A percentile compares a stretch with the other conserved stretches of the same genome.
phyloP scores from a whole-genome alignment of 2,888 invertebrate genomes.

The Tetanocera ferruginea region DNA sequence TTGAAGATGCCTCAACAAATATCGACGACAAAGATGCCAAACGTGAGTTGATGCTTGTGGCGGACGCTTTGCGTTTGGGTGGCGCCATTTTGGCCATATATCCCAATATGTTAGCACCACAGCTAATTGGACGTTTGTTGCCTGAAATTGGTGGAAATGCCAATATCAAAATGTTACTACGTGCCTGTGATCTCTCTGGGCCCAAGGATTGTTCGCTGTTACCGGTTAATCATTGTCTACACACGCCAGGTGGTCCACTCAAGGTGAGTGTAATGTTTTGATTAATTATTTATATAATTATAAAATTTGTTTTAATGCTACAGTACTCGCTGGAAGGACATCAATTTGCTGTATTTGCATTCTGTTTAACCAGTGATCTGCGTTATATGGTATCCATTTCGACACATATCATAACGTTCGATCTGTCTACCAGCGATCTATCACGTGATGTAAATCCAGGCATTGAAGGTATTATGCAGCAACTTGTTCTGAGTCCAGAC shows the following conservation, averaged over 20 bases:
- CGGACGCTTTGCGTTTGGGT: constrained; percentile 92
- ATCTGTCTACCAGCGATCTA: constrained; percentile 94
- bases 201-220: constrained; percentile 90
- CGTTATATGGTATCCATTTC: constrained; percentile 96
- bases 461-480: constrained; percentile 97
- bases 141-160: constrained; percentile 89
- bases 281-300: too few relatives aligned
- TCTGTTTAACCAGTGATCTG: constrained; percentile 89
- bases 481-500: constrained; percentile 91
- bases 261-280: constrained; percentile 74
- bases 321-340: constrained; percentile 98
- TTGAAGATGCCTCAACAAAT: constrained; percentile 90
- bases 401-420: constrained; percentile 97
- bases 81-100: constrained; percentile 93
- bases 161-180: constrained; percentile 87
- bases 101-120: constrained; percentile 96
- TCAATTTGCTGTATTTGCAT: constrained; percentile 96
- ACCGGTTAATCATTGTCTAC: constrained; percentile 95
- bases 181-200: constrained; percentile 92
- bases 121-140: constrained; percentile 90
- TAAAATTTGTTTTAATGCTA: constrained; percentile 43
- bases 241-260: constrained; percentile 98
- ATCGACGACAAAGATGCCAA: constrained; percentile 84
- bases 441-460: constrained; percentile 93
- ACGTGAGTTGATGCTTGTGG: constrained; percentile 88